Percentiles rank a stretch among this genome's conserved stretches.
Conservation (phyloP, 2,797 vertebrate species). For the Aphelocoma californica region DNA sequence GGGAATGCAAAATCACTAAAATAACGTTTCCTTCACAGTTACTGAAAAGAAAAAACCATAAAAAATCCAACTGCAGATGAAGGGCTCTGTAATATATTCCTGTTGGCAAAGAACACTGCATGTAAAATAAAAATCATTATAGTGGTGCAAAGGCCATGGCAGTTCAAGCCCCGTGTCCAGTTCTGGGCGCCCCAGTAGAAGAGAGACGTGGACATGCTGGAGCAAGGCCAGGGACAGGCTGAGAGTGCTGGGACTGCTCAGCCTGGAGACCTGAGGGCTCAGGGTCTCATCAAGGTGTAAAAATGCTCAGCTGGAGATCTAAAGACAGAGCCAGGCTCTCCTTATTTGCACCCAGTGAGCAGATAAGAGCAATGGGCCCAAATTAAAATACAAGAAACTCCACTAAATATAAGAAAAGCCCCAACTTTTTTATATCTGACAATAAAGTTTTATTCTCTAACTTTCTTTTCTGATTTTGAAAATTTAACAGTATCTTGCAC, state of each 20-base stretch:
- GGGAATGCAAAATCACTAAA: not conserved
- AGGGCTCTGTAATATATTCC: not conserved
- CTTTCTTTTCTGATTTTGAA: not conserved
- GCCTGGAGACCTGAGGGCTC: not conserved
- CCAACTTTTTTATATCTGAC: not conserved
- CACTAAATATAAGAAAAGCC: rapidly evolving
- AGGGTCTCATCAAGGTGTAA: too few relatives aligned
- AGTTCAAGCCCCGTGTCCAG: not conserved
- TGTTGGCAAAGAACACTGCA: not conserved
- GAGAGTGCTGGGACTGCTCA: not conserved
- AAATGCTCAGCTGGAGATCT: not conserved
- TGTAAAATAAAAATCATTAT: rapidly evolving
- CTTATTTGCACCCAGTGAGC: not conserved
- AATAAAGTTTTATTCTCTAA: not conserved
- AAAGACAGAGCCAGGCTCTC: not conserved
- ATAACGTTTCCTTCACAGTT: rapidly evolving
- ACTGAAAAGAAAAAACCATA: not conserved
- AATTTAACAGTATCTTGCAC: not conserved
- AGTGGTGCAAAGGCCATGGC: not conserved
- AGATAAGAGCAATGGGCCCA: not conserved
- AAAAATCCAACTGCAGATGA: not conserved
- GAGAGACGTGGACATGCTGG: not conserved
- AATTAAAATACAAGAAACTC: not conserved
- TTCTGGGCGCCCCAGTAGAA: not conserved
- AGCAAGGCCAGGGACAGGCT: not conserved